phyloP scores from a whole-genome alignment of 2,888 invertebrate genomes.

The Linnaemya vulpina region DNA sequence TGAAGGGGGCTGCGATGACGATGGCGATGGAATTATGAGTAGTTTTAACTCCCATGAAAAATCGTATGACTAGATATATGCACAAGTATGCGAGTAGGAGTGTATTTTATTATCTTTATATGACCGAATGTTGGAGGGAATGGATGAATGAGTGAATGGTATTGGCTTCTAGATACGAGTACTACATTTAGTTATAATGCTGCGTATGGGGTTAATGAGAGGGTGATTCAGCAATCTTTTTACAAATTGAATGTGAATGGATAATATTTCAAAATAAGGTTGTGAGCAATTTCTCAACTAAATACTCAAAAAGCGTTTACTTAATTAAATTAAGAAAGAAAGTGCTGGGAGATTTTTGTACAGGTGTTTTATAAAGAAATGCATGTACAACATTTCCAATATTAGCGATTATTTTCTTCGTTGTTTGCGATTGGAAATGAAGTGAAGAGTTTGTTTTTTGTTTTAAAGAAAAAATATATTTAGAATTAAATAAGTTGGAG shows the following conservation, averaged over 20 bases:
- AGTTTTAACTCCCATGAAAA: background rate
- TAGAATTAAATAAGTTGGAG: slow-evolving; percentile 3
- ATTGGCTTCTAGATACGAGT: background rate
- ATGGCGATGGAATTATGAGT: background rate
- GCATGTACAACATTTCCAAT: slow-evolving; percentile 27
- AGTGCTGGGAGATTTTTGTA: slow-evolving; percentile 32
- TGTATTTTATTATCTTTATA: background rate
- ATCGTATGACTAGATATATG: slow-evolving; percentile 16
- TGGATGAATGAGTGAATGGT: background rate
- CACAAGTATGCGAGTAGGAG: background rate
- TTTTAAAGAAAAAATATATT: background rate
- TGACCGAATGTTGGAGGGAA: background rate
- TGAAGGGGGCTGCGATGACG: too few species aligned
- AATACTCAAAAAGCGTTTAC: slow-evolving; percentile 35
- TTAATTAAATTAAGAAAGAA: background rate
- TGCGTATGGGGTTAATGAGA: background rate
- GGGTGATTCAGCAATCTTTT: slow-evolving; percentile 13
- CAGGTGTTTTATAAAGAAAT: slow-evolving; percentile 24
- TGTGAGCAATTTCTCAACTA: background rate
- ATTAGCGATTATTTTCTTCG: background rate
- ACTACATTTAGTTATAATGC: slow-evolving; percentile 13
- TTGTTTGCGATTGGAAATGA: slow-evolving; percentile 23
- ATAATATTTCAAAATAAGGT: background rate
- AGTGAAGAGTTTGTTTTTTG: background rate
- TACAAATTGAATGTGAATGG: background rate